Percentiles rank a stretch among this genome's conserved stretches.
phyloP scores from a whole-genome alignment of 2,797 vertebrate genomes.

The Pseudochromis fuscus region DNA sequence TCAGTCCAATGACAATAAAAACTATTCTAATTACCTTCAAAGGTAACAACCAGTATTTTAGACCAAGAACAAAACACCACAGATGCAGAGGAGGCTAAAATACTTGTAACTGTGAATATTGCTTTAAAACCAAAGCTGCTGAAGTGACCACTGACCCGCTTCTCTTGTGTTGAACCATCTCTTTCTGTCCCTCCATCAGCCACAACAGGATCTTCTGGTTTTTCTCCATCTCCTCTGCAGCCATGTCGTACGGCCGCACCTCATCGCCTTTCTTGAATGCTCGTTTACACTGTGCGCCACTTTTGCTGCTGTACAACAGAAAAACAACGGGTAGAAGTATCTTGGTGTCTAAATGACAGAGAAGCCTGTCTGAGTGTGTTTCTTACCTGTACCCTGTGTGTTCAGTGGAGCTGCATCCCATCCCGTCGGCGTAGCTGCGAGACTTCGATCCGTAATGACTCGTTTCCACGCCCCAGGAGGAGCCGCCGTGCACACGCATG shows the following conservation, averaged over 20 bases:
- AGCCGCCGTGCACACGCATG: slow-evolving; percentile 82
- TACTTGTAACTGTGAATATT: not conserved
- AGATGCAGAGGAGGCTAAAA: not conserved
- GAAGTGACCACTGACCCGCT: slow-evolving; percentile 85
- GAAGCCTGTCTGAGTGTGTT: no score
- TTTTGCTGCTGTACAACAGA: slow-evolving; percentile 83
- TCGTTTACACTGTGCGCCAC: slow-evolving; percentile 87
- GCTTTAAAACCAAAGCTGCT: no score
- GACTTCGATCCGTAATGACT: slow-evolving; percentile 88
- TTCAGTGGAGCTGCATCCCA: slow-evolving; percentile 82
- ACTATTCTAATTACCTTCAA: no score
- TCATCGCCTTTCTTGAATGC: slow-evolving; percentile 89
- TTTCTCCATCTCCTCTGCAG: slow-evolving; percentile 91
- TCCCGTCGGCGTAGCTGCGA: slow-evolving; percentile 89
- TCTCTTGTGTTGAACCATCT: slow-evolving; percentile 92
- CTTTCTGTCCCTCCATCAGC: slow-evolving; percentile 98
- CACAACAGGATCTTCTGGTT: slow-evolving; percentile 98
- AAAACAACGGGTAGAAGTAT: not conserved
- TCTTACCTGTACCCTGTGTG: slow-evolving; percentile 87
- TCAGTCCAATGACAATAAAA: no score
- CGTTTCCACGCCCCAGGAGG: slow-evolving; percentile 87
- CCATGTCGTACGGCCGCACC: slow-evolving; percentile 82
- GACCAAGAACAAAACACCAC: not conserved
- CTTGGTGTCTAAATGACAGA: not conserved
- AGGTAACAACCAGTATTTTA: not conserved